Conservation (phyloP, 2,113 vertebrate genomes). For the Vidua macroura region DNA sequence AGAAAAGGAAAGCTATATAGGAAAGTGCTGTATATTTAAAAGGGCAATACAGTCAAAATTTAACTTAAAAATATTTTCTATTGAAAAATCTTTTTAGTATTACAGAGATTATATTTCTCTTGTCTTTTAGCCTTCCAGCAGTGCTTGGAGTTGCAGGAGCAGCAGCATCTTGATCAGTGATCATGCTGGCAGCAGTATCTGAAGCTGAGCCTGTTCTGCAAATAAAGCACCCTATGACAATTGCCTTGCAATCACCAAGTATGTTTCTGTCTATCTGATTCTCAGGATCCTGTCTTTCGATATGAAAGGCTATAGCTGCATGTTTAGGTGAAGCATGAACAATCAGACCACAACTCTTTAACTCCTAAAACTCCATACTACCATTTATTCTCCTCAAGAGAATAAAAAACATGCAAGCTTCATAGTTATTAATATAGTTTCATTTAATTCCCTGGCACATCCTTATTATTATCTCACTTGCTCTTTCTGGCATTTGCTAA, state of each 20-base stretch:
- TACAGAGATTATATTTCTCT: background rate
- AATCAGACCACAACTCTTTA: background rate
- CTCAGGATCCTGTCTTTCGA: background rate
- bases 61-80: background rate
- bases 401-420: background rate
- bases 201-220: background rate
- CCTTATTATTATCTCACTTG: background rate
- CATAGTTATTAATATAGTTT: background rate
- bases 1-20: background rate
- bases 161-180: background rate
- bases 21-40: background rate
- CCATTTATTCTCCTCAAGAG: background rate
- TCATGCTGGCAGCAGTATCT: background rate
- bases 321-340: background rate
- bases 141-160: background rate
- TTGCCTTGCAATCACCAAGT: background rate
- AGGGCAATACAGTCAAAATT: background rate
- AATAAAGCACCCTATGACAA: background rate
- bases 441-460: background rate
- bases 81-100: background rate
- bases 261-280: background rate
- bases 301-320: background rate
- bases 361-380: background rate
- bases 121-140: background rate
- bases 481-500: background rate